Evolutionary conservation across 2,888 invertebrate species (phyloP), one percentile per base, ranked within the genome.

Genomic region (Eristalis intricaria): DNA sequence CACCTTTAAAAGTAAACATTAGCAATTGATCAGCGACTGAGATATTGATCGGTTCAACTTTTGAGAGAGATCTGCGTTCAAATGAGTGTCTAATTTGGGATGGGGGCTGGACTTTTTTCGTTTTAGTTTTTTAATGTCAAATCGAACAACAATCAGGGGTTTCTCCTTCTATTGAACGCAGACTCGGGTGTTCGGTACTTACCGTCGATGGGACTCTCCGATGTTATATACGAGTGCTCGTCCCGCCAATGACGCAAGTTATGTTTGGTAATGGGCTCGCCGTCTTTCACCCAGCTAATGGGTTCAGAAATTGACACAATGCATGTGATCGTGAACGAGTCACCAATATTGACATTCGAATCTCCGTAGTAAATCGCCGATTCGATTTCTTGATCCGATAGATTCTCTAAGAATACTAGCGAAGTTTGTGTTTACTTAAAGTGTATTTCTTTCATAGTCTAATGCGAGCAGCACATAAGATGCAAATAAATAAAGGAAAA

Each of bases 171-270:
- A 88, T 84, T 84, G 83, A 88, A 88, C 88, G 84, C 84, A 84
- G 84, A 88, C 74, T 60, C 43, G 38, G 22, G 11, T 26, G 5
- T 79, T 26, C 56, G 15, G 71, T 91, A 92, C 92, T 92, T 92
- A 93, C 93, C 93, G 89, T 92, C 92, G 79, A 92, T 91, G 79
- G 91, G 89, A 87, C 90, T 91, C 90, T 93, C 93, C 77, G 91
- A 90, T 82, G 91, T 89, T 66, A 90, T 89, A 82, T 91, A 93
- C 40, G 92, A 91, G 88, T 93, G 93, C 80, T 92, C 92, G 88
- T 93, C 93, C 69, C 91, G 92, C 75, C 91, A 91, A 83, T 93
- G 93, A 78, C 93, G 92, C 89, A 93, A 89, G 90, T 92, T 93
- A 90, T 93, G 93, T 66, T 90, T 91, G 71, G 90, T 91, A 89